These are phyloP conservation scores for Tetraneura akinire DNA, from an alignment of 1,140 invertebrate genomes.

Conservation along the genomic window DNA sequence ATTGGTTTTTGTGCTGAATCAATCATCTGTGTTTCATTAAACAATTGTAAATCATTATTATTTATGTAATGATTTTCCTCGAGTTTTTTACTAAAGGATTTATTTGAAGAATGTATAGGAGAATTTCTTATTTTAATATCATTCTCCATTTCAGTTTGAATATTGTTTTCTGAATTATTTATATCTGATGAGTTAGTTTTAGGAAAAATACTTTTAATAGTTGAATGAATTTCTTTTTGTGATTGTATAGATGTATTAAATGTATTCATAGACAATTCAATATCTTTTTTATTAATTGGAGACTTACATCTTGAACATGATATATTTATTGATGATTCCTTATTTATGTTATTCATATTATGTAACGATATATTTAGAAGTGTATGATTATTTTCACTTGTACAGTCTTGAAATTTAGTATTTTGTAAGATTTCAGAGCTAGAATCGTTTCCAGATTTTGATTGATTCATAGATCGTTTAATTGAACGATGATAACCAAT, in stretches of 20 bases:
- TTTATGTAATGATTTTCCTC: background rate
- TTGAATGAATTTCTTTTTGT: background rate
- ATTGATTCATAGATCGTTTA: background rate
- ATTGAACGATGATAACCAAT: slow-evolving; percentile 43
- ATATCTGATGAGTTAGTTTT: background rate
- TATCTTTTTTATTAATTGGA: background rate
- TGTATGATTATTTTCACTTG: background rate
- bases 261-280: background rate
- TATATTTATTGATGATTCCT: background rate
- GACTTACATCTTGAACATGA: background rate
- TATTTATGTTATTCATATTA: background rate
- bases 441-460: slow-evolving; percentile 4
- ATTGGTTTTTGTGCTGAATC: background rate
- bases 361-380: background rate
- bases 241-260: background rate
- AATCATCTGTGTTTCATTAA: background rate
- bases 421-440: background rate
- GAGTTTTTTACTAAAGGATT: background rate
- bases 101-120: background rate
- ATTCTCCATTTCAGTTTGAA: background rate
- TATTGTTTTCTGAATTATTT: background rate
- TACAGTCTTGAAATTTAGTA: background rate
- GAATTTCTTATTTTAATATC: background rate
- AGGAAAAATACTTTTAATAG: background rate
- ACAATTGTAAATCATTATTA: background rate